These are phyloP conservation scores for Anoplolepis gracilipes DNA, from an alignment of 1,140 invertebrate genomes.

Conservation along the genomic window DNA sequence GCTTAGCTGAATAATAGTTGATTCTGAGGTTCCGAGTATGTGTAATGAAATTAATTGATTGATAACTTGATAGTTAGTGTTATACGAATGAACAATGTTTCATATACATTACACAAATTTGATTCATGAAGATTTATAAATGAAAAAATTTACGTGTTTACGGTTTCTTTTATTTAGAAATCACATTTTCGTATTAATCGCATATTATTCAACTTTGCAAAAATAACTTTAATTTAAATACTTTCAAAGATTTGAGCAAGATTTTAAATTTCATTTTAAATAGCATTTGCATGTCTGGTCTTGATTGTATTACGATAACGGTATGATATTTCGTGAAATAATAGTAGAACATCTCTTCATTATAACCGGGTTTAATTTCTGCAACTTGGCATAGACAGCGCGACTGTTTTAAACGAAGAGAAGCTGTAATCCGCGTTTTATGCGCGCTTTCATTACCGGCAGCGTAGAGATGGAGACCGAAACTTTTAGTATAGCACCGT, in stretches of 20 bases:
- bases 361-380: conserved; percentile 23
- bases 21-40: neutral
- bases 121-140: neutral
- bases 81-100: conserved; percentile 21
- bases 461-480: neutral
- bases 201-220: neutral
- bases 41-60: conserved; percentile 24
- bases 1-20: conserved; percentile 5
- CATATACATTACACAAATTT: neutral
- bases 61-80: neutral
- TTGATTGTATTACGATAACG: conserved; percentile 11
- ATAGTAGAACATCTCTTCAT: neutral
- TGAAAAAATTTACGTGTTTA: neutral
- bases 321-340: neutral
- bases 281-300: neutral
- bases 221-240: conserved; percentile 10
- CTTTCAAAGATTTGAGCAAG: neutral
- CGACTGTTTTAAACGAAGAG: conserved; percentile 14
- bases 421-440: conserved; percentile 28
- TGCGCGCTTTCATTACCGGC: conserved; percentile 24
- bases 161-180: neutral
- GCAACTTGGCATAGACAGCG: conserved; percentile 21
- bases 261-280: conserved; percentile 35
- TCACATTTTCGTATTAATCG: neutral
- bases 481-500: neutral